Conservation (phyloP, 2,113 vertebrate species). For the Catharus minimus region DNA sequence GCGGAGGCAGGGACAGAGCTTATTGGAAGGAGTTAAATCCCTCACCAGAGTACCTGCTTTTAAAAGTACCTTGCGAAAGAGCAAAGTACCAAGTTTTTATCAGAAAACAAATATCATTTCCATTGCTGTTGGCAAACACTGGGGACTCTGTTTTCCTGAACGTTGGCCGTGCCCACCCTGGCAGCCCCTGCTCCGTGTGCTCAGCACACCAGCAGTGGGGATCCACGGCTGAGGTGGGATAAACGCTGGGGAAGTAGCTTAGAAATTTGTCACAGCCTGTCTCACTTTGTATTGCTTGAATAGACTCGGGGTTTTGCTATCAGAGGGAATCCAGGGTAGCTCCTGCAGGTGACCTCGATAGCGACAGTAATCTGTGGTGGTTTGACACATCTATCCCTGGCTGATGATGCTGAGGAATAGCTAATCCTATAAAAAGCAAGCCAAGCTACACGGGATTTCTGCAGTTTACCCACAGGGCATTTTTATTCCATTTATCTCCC, state of each 20-base stretch:
- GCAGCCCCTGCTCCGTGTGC: not conserved
- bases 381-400: not conserved
- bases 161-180: not conserved
- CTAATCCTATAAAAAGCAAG: slow-evolving; percentile 31
- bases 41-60: not conserved
- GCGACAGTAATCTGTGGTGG: not conserved
- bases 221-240: not conserved
- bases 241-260: not conserved
- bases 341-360: slow-evolving; percentile 24
- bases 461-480: not conserved
- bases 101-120: slow-evolving; percentile 36
- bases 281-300: not conserved
- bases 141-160: not conserved
- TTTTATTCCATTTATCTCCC: not conserved
- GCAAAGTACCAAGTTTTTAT: slow-evolving; percentile 53
- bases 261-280: slow-evolving; percentile 9
- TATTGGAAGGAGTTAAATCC: slow-evolving; percentile 28
- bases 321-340: not conserved
- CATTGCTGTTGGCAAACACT: not conserved
- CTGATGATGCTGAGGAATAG: not conserved
- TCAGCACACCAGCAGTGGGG: rapidly evolving
- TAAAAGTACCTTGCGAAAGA: not conserved
- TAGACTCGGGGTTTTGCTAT: not conserved
- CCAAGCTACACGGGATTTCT: not conserved
- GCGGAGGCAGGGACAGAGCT: not conserved